These are phyloP conservation scores for Clarias magur DNA, from an alignment of 2,113 vertebrate genomes.

Conservation along the genomic window DNA sequence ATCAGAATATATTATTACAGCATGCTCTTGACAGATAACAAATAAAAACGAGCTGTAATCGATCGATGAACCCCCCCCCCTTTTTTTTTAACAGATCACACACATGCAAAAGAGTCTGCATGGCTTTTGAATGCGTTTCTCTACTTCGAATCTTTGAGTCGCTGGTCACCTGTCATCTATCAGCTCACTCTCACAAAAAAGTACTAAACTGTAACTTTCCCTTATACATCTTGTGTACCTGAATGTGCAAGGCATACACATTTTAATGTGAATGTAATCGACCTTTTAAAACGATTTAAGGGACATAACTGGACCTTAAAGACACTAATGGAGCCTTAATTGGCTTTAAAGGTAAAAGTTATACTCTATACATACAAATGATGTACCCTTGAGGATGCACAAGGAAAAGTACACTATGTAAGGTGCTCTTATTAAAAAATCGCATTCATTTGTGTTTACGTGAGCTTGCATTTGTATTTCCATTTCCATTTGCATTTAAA, in stretches of 20 bases:
- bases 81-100: background rate
- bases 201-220: background rate
- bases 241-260: background rate
- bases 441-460: background rate
- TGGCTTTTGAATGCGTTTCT: background rate
- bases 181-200: background rate
- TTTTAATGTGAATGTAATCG: background rate
- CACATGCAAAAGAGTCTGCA: background rate
- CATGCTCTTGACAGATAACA: background rate
- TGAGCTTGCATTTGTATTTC: background rate
- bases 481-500: background rate
- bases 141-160: background rate
- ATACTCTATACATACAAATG: background rate
- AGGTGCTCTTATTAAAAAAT: background rate
- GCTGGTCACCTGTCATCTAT: background rate
- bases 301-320: background rate
- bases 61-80: background rate
- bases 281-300: background rate
- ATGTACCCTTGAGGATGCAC: background rate
- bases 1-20: background rate
- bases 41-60: constrained; percentile 2
- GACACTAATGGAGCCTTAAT: background rate
- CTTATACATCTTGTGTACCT: background rate
- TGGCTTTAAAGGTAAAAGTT: background rate
- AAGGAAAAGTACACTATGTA: background rate